phyloP scores from a whole-genome alignment of 1,140 invertebrate species.

The Triops cancriformis region DNA sequence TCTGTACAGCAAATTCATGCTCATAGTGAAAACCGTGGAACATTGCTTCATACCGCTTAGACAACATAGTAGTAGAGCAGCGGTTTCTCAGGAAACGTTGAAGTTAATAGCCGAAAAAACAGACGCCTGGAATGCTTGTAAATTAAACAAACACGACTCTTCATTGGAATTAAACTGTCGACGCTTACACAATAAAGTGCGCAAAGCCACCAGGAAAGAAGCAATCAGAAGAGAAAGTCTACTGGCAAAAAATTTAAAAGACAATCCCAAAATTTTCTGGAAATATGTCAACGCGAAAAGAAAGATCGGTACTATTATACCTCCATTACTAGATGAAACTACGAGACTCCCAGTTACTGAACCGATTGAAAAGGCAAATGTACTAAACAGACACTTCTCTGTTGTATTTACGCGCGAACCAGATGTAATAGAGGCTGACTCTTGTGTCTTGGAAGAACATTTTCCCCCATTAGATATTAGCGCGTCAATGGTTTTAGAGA shows the following conservation, averaged over 20 bases:
- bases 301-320: neutral
- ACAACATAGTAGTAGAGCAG: neutral
- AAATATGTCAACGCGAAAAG: neutral
- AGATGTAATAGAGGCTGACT: neutral
- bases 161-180: neutral
- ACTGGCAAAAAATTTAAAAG: neutral
- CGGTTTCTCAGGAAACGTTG: neutral
- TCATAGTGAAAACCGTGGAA: neutral
- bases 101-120: neutral
- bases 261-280: too few relatives aligned
- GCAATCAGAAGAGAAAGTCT: neutral
- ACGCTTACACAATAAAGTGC: neutral
- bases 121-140: neutral
- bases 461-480: neutral
- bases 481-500: neutral
- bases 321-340: neutral
- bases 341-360: neutral
- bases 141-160: neutral
- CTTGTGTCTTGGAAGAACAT: neutral
- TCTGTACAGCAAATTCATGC: neutral
- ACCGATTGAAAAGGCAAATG: neutral
- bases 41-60: neutral
- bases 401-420: neutral
- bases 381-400: neutral
- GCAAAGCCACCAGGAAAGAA: neutral